These are phyloP conservation scores for Amyelois transitella DNA, from an alignment of 1,140 invertebrate genomes.

Conservation along the genomic window DNA sequence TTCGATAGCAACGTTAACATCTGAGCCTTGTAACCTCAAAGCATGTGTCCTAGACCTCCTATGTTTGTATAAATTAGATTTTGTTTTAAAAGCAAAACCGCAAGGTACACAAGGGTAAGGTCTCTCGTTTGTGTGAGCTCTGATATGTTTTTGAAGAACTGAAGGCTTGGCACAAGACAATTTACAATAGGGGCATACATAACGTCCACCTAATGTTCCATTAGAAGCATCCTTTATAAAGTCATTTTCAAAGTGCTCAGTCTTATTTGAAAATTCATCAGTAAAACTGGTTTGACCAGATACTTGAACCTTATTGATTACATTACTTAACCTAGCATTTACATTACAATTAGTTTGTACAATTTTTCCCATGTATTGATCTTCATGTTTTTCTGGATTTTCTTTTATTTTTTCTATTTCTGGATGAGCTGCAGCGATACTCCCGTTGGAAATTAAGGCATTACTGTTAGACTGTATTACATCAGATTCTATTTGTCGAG, in stretches of 20 bases:
- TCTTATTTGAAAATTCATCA: constrained; percentile 71
- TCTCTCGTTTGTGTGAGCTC: constrained; percentile 93
- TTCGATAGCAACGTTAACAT: constrained; percentile 67
- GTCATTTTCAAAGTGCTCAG: constrained; percentile 70
- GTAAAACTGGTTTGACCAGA: constrained; percentile 69
- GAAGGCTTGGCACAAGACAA: constrained; percentile 94
- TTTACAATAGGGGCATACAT: constrained; percentile 92
- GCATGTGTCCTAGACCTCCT: constrained; percentile 87
- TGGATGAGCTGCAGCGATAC: constrained; percentile 62
- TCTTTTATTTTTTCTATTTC: constrained; percentile 68
- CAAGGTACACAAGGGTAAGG: constrained; percentile 92
- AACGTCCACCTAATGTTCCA: constrained; percentile 73
- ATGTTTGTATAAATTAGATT: constrained; percentile 95
- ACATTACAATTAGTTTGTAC: constrained; percentile 75
- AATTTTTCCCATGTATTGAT: constrained; percentile 56
- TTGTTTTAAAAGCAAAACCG: constrained; percentile 95
- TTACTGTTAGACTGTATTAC: constrained; percentile 39
- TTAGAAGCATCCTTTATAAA: constrained; percentile 68
- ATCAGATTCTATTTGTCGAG: constrained; percentile 48
- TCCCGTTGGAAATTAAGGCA: constrained; percentile 60
- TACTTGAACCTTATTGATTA: constrained; percentile 68
- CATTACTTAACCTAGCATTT: constrained; percentile 67
- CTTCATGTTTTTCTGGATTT: constrained; percentile 33
- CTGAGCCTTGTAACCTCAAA: constrained; percentile 78
- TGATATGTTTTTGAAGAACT: constrained; percentile 93